Percentiles rank a stretch among this genome's conserved stretches.
These are phyloP conservation scores for Zaprionus obscuricornis DNA, from an alignment of 2,888 invertebrate genomes.

Conservation along the genomic window DNA sequence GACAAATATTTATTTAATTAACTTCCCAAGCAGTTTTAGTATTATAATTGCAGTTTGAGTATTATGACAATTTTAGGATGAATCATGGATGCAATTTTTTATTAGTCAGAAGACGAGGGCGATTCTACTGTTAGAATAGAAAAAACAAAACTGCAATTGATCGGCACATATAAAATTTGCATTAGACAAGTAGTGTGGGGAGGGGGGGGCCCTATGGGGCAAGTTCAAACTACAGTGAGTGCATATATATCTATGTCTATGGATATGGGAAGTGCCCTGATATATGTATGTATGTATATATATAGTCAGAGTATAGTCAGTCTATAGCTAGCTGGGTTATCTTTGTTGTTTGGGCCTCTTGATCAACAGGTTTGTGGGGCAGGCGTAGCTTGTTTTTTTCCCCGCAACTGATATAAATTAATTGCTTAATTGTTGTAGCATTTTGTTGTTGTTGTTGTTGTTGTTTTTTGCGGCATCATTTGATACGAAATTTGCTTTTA, in stretches of 20 bases:
- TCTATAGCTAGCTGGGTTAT: constrained; percentile 12
- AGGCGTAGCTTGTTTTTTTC: constrained; percentile 54
- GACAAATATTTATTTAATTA: no score
- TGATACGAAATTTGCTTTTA: constrained; percentile 72
- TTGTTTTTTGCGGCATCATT: constrained; percentile 55
- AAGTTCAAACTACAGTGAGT: background rate
- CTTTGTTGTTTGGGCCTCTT: constrained; percentile 2
- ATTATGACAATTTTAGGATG: constrained; percentile 18
- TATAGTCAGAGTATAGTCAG: constrained; percentile 28
- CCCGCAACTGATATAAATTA: constrained; percentile 70
- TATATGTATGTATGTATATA: background rate
- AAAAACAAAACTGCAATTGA: background rate
- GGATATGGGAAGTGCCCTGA: background rate
- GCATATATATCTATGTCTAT: background rate
- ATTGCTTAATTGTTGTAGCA: constrained; percentile 68
- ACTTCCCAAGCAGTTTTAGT: no score
- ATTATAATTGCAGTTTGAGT: no score
- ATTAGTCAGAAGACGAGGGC: constrained; percentile 25
- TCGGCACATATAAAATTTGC: constrained; percentile 19
- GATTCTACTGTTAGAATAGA: no score
- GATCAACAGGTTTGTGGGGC: constrained; percentile 67
- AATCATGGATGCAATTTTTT: constrained; percentile 31
- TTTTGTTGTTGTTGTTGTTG: constrained; percentile 18
- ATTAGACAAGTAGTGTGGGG: constrained; percentile 9
- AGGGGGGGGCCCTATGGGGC: no score